Conservation (phyloP, 1,140 invertebrate species). For the Meloidogyne floridensis region DNA sequence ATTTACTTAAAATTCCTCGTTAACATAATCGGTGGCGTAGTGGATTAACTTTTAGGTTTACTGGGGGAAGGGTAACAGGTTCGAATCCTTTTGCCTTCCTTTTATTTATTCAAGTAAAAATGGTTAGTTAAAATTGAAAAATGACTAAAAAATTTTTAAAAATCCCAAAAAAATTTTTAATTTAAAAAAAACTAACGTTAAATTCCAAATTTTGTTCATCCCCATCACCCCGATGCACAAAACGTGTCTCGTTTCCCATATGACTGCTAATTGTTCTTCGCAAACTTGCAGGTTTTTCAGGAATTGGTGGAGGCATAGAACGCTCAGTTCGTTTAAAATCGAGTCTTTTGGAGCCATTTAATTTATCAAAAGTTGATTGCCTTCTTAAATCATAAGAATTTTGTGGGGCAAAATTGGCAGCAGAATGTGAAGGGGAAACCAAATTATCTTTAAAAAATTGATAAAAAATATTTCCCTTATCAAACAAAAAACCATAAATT, state of each 20-base stretch:
- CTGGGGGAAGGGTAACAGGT: no score
- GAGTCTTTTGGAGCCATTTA: neutral
- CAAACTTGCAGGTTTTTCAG: conserved; percentile 36
- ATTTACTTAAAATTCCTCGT: no score
- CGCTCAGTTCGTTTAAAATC: conserved; percentile 7
- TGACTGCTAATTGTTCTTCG: conserved; percentile 13
- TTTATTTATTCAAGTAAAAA: no score
- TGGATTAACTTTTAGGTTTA: no score
- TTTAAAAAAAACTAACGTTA: neutral
- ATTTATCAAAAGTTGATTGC: neutral
- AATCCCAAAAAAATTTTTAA: neutral
- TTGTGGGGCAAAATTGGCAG: neutral
- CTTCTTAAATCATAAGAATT: neutral
- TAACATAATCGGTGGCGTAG: no score
- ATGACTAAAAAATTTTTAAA: neutral
- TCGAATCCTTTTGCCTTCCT: no score
- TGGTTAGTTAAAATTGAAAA: no score
- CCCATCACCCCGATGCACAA: neutral
- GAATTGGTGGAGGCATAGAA: conserved; percentile 36
- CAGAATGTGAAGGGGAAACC: neutral
- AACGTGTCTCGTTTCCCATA: neutral
- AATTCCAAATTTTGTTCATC: neutral
- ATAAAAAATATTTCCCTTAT: neutral
- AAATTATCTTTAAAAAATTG: neutral
- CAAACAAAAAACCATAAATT: neutral